Evolutionary conservation across 2,113 vertebrate species (phyloP).

Genomic region (Nesogale talazaci): DNA sequence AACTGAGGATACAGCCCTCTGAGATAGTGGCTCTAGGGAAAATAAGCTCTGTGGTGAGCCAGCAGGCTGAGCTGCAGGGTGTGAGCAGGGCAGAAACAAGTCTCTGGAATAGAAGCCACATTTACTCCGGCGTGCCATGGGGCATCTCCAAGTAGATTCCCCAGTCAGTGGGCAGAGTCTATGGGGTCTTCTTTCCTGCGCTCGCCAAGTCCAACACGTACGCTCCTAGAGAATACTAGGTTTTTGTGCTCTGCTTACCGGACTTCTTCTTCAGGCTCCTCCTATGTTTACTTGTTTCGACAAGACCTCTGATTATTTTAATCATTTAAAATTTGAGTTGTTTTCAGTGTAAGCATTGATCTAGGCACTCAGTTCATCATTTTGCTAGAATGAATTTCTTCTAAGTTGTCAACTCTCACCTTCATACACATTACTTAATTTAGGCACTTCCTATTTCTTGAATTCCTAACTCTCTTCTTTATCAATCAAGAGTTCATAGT

Average conservation of each 20-base stretch:
- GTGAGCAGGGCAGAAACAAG: not conserved
- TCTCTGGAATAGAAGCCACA: not conserved
- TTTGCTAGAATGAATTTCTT: not conserved
- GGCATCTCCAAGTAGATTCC: not conserved
- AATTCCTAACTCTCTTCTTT: not conserved
- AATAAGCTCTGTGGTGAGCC: not conserved
- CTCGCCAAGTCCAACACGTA: not conserved
- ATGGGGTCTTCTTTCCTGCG: not conserved
- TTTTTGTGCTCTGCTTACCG: not conserved
- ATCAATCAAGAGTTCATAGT: not conserved
- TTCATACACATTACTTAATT: not conserved
- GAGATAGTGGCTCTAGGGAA: not conserved
- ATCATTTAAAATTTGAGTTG: not conserved
- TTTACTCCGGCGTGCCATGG: not conserved
- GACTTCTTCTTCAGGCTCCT: not conserved
- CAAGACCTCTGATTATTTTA: not conserved
- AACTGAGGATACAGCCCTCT: not conserved
- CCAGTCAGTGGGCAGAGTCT: not conserved
- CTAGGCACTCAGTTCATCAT: not conserved
- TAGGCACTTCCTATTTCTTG: not conserved
- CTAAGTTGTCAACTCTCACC: not conserved
- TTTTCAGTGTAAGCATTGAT: not conserved
- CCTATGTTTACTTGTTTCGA: not conserved
- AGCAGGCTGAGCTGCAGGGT: not conserved
- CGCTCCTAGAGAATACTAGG: not conserved